Conservation (phyloP, 2,888 invertebrate genomes). For the Sminthurinus aureus region DNA sequence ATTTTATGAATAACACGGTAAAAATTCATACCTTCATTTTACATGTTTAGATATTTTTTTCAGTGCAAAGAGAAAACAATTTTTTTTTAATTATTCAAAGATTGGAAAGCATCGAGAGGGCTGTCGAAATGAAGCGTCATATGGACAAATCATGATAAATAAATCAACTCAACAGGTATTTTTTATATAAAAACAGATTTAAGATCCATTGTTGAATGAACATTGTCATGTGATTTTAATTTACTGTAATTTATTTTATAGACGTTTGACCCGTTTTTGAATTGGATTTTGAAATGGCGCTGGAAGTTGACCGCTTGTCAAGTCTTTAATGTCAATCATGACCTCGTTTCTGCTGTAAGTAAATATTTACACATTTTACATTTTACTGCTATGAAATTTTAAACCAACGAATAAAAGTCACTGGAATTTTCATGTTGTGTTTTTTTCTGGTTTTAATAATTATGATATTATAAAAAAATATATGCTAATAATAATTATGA, state of each 20-base stretch:
- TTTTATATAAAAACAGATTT: background rate
- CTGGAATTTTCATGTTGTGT: too few relatives aligned
- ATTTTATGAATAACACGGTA: background rate
- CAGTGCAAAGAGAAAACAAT: background rate
- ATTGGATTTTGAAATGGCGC: background rate
- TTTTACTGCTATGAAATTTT: too few relatives aligned
- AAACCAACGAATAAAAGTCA: too few relatives aligned
- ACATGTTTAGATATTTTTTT: background rate
- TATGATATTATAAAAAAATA: too few relatives aligned
- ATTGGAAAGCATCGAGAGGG: too few relatives aligned
- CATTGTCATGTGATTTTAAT: too few relatives aligned
- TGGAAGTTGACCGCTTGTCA: constrained; percentile 20
- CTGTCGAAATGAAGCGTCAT: too few relatives aligned
- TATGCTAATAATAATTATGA: too few relatives aligned
- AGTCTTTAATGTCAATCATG: constrained; percentile 17
- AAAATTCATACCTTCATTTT: background rate
- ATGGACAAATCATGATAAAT: too few relatives aligned
- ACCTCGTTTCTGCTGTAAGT: background rate
- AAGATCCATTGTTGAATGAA: background rate
- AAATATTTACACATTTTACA: background rate
- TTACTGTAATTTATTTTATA: background rate
- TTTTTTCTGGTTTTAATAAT: too few relatives aligned
- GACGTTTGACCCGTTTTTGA: background rate
- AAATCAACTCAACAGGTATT: background rate
- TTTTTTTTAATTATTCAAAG: too few relatives aligned